A percentile compares a stretch with the other conserved stretches of the same genome.
Evolutionary conservation across 2,113 vertebrate species (phyloP).

Genomic region (Phalacrocorax carbo): DNA sequence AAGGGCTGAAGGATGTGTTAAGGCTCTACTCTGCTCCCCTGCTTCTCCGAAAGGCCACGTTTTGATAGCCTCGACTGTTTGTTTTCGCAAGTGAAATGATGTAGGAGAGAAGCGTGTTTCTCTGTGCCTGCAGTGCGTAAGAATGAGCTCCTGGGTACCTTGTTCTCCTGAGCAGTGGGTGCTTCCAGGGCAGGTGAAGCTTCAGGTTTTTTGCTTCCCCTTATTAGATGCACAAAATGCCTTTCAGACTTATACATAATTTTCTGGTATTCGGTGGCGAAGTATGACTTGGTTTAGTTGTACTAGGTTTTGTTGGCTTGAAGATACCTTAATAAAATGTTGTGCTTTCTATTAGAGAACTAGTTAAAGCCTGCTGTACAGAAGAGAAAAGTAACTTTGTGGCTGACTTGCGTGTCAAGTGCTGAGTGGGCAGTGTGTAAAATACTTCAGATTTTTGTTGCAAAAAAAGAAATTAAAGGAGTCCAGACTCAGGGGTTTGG

Average conservation of each 20-base stretch:
- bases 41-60: neutral
- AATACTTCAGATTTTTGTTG: constrained; percentile 25
- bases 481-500: neutral
- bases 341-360: neutral
- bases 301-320: neutral
- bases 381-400: neutral
- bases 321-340: neutral
- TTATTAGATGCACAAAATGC: neutral
- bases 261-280: neutral
- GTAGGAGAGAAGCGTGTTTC: neutral
- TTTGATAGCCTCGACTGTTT: neutral
- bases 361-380: neutral
- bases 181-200: neutral
- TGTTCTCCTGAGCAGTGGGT: neutral
- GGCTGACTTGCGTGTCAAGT: neutral
- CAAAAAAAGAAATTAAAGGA: neutral
- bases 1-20: neutral
- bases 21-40: neutral
- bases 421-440: neutral
- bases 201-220: neutral
- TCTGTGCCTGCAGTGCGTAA: neutral
- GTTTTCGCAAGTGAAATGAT: neutral
- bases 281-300: neutral
- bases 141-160: neutral
- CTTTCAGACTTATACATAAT: neutral